These are phyloP conservation scores for Eupithecia centaureata DNA, from an alignment of 2,888 invertebrate genomes.

Conservation along the genomic window DNA sequence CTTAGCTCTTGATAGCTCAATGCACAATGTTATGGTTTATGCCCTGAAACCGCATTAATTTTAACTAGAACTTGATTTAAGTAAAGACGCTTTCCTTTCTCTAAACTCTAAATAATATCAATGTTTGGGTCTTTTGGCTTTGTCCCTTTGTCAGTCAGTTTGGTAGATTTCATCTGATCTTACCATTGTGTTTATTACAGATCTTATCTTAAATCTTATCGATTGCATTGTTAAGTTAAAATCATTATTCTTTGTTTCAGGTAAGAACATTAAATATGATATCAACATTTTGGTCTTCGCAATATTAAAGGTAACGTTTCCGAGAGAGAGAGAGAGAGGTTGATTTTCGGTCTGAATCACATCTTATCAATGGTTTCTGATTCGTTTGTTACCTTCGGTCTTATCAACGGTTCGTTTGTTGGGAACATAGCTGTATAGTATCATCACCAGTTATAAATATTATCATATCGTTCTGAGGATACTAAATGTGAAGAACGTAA, in stretches of 20 bases:
- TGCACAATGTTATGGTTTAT: constrained; percentile 16
- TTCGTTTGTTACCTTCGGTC: too few species aligned
- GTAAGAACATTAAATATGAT: constrained; percentile 44
- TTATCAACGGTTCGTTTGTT: too few species aligned
- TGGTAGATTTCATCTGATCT: constrained; percentile 2
- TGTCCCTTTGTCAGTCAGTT: not conserved
- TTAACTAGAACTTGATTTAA: not conserved
- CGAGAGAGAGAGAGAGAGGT: not conserved
- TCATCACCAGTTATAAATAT: not conserved
- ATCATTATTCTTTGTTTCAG: constrained; percentile 49
- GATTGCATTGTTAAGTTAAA: constrained; percentile 10
- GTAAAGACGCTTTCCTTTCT: not conserved
- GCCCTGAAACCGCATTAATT: not conserved
- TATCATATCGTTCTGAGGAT: not conserved
- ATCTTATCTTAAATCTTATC: constrained; percentile 16
- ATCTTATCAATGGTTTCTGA: not conserved
- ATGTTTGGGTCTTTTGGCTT: not conserved
- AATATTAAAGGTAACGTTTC: not conserved
- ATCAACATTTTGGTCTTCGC: not conserved
- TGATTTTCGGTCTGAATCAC: too few species aligned
- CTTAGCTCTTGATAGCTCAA: constrained; percentile 23
- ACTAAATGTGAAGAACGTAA: not conserved
- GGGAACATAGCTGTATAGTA: not conserved
- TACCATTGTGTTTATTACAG: constrained; percentile 2
- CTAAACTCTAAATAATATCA: not conserved